Conservation (phyloP, 1,140 invertebrate species). For the Oncopodura yosiiana region DNA sequence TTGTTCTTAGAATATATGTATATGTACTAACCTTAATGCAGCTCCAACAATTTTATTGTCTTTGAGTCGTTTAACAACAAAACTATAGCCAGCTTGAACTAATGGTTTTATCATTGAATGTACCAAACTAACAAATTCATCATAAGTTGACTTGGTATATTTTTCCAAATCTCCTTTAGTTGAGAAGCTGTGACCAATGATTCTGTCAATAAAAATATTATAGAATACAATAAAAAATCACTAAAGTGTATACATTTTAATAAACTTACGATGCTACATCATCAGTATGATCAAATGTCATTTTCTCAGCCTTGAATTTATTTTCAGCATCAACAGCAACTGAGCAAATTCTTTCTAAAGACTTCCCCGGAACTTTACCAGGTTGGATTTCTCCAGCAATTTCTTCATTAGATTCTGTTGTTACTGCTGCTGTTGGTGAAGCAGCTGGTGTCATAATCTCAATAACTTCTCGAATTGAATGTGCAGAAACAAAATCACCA, state of each 20-base stretch:
- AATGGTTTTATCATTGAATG: slow-evolving; percentile 55
- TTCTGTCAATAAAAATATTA: slow-evolving; percentile 44
- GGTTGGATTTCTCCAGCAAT: background rate
- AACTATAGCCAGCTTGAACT: slow-evolving; percentile 54
- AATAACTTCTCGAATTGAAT: slow-evolving; percentile 56
- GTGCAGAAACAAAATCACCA: slow-evolving; percentile 64
- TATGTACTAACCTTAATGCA: slow-evolving; percentile 62
- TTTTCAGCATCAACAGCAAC: too few relatives aligned
- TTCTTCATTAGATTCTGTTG: slow-evolving; percentile 34
- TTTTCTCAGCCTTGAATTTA: too few relatives aligned
- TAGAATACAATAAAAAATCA: too few relatives aligned
- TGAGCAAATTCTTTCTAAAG: slow-evolving; percentile 36
- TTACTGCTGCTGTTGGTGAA: background rate
- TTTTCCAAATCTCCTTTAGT: slow-evolving; percentile 71
- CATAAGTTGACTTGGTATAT: slow-evolving; percentile 50
- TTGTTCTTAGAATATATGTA: too few relatives aligned
- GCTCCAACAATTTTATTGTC: slow-evolving; percentile 49
- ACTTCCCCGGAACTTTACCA: slow-evolving; percentile 34
- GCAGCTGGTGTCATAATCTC: slow-evolving; percentile 37
- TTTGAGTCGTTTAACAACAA: slow-evolving; percentile 45
- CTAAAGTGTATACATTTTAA: too few relatives aligned
- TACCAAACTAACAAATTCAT: slow-evolving; percentile 58
- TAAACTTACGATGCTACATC: too few relatives aligned
- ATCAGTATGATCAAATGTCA: too few relatives aligned
- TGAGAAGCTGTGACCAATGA: slow-evolving; percentile 71